These are phyloP conservation scores for Graphium colonna DNA, from an alignment of 2,888 invertebrate genomes.

Conservation along the genomic window DNA sequence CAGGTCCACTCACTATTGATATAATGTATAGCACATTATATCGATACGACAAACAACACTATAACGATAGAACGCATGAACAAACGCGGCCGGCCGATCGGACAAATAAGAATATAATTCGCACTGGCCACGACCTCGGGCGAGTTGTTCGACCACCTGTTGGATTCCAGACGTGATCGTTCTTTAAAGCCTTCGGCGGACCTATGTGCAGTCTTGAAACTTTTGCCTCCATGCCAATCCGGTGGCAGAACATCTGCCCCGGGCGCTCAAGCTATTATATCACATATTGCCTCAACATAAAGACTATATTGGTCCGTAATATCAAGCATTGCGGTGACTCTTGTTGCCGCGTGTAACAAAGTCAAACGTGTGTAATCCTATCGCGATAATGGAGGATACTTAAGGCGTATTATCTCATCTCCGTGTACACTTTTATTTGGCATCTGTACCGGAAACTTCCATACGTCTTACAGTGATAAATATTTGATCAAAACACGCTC, in stretches of 20 bases:
- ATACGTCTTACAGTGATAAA: background rate
- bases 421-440: background rate
- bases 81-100: background rate
- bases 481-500: background rate
- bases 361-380: constrained; percentile 1
- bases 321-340: background rate
- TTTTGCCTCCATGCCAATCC: constrained; percentile 7
- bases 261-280: background rate
- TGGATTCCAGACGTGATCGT: constrained; percentile 25
- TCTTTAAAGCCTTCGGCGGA: constrained; percentile 27
- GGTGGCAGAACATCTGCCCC: constrained; percentile 11
- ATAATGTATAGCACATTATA: too few relatives aligned
- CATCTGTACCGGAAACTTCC: background rate
- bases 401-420: background rate
- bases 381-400: background rate
- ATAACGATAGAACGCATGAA: background rate
- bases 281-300: constrained; percentile 5
- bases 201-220: constrained; percentile 13
- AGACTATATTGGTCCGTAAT: background rate
- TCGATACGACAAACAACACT: background rate
- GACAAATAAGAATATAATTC: constrained; percentile 14
- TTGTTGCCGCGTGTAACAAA: constrained; percentile 6
- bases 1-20: too few relatives aligned
- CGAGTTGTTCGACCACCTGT: constrained; percentile 30
- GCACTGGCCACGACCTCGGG: constrained; percentile 9